These are phyloP conservation scores for Blastomussa wellsi DNA, from an alignment of 92 coral and sea anemone genomes.

Conservation along the genomic window DNA sequence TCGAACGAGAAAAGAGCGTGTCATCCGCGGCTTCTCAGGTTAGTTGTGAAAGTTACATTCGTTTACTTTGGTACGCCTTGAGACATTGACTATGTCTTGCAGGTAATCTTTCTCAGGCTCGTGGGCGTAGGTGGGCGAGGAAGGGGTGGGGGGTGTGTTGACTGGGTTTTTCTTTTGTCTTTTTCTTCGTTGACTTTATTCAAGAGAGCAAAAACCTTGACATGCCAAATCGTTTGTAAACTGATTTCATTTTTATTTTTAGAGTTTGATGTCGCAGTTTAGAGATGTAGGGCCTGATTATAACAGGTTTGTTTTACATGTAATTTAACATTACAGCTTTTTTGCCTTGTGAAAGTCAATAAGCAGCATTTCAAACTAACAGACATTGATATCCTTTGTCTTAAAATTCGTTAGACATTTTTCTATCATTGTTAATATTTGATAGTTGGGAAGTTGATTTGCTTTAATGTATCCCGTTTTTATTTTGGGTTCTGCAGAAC, in stretches of 20 bases:
- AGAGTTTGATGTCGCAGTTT: conserved; percentile 86
- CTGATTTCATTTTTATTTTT: conserved; percentile 15
- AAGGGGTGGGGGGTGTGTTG: neutral
- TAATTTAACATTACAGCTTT: neutral
- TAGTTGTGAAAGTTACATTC: neutral
- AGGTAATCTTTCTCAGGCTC: neutral
- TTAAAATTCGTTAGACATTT: too few species aligned
- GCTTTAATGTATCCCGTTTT: too few species aligned
- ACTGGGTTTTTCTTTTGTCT: neutral
- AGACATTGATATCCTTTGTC: too few species aligned
- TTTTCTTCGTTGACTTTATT: neutral
- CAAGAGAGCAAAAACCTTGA: neutral
- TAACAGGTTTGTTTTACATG: conserved; percentile 62
- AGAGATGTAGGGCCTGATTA: conserved; percentile 80
- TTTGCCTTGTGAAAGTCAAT: neutral
- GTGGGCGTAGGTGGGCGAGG: too few species aligned
- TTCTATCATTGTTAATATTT: too few species aligned
- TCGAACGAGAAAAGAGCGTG: conserved; percentile 89
- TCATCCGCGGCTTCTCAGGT: conserved; percentile 90
- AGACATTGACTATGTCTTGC: neutral
- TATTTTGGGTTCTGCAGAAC: too few species aligned
- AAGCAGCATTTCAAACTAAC: too few species aligned
- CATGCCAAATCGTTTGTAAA: neutral
- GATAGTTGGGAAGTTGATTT: too few species aligned
- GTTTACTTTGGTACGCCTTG: neutral